A percentile compares a stretch with the other conserved stretches of the same genome.
Conservation (phyloP, 2,113 vertebrate genomes). For the Zosterops pallidus region DNA sequence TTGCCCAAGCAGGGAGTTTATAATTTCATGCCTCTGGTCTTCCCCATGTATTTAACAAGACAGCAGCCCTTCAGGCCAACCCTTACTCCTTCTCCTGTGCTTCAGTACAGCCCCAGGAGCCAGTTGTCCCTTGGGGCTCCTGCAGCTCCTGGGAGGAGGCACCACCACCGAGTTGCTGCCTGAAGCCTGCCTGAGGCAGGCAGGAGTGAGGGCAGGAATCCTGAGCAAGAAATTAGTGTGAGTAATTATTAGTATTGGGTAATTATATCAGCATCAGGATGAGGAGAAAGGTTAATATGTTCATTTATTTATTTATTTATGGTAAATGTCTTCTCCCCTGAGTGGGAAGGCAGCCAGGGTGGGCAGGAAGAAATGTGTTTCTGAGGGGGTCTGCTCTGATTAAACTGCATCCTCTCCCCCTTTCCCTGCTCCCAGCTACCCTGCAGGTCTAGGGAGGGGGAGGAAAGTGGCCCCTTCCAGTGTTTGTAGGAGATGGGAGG, state of each 20-base stretch:
- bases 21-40: not conserved
- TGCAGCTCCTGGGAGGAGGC: not conserved
- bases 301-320: conserved; percentile 61
- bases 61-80: not conserved
- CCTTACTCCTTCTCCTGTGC: not conserved
- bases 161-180: rapidly evolving
- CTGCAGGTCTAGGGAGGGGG: not conserved
- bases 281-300: conserved; percentile 70
- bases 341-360: conserved; percentile 17
- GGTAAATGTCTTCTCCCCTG: conserved; percentile 58
- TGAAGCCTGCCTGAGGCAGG: not conserved
- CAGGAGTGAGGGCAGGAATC: conserved; percentile 33
- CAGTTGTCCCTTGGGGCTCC: not conserved
- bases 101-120: rapidly evolving
- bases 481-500: not conserved
- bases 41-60: not conserved
- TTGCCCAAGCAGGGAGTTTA: not conserved
- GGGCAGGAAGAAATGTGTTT: conserved; percentile 47
- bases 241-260: conserved; percentile 72
- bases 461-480: not conserved
- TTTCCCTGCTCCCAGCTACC: not conserved
- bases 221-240: conserved; percentile 64
- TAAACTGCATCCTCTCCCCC: conserved; percentile 20
- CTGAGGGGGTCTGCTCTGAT: conserved; percentile 35
- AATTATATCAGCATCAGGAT: conserved; percentile 70